phyloP scores from a whole-genome alignment of 2,113 vertebrate species.

The Peromyscus maniculatus region DNA sequence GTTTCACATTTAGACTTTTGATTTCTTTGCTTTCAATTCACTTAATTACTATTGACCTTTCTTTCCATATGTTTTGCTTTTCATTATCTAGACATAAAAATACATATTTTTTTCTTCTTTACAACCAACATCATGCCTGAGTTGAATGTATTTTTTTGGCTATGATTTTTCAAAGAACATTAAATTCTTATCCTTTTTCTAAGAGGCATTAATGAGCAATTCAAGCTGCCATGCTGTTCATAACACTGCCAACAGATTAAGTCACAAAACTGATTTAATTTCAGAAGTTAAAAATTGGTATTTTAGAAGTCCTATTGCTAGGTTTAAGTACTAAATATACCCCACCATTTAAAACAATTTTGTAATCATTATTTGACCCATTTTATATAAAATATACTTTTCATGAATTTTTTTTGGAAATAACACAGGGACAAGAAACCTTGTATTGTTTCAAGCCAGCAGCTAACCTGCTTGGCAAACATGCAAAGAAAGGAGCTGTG shows the following conservation, averaged over 20 bases:
- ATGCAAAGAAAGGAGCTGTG: background rate
- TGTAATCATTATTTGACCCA: background rate
- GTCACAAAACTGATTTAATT: background rate
- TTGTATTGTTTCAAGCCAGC: background rate
- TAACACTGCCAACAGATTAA: constrained; percentile 11
- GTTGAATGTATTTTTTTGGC: background rate
- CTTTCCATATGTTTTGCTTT: constrained; percentile 23
- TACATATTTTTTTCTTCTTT: background rate
- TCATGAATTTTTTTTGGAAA: background rate
- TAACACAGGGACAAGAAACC: background rate
- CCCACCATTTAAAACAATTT: background rate
- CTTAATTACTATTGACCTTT: background rate
- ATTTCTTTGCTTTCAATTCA: constrained; percentile 20
- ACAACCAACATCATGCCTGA: background rate
- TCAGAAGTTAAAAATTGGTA: background rate
- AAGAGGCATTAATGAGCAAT: constrained; percentile 22
- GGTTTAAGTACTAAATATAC: constrained; percentile 8
- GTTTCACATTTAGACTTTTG: background rate
- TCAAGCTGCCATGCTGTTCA: background rate
- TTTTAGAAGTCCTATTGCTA: background rate
- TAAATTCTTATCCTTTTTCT: constrained; percentile 23
- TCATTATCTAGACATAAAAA: background rate
- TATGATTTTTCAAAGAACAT: constrained; percentile 17
- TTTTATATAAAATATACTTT: background rate
- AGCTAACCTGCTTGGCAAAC: too few relatives aligned